Conservation (phyloP, 2,888 invertebrate genomes). For the Trachelus tabidus region DNA sequence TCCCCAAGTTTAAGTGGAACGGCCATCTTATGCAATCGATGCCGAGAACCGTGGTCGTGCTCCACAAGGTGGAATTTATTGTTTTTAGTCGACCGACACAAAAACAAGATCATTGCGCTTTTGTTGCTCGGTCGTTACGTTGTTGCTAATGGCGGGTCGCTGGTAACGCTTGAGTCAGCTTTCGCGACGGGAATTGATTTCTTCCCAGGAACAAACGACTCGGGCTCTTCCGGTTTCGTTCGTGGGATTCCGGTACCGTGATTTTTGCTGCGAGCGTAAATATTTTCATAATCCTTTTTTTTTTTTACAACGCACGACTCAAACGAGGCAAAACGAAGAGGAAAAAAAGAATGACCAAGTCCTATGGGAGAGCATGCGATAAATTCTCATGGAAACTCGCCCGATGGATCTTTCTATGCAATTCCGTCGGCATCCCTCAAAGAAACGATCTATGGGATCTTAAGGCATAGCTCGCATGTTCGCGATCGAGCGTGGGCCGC, state of each 20-base stretch:
- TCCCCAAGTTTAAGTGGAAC: conserved; percentile 23
- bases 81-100: conserved; percentile 15
- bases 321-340: background rate
- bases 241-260: background rate
- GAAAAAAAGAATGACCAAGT: background rate
- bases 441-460: background rate
- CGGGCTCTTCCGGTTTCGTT: background rate
- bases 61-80: conserved; percentile 27
- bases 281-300: background rate
- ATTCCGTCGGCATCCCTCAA: background rate
- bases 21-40: conserved; percentile 31
- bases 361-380: background rate
- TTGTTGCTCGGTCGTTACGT: background rate
- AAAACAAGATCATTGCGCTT: background rate
- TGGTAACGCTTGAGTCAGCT: background rate
- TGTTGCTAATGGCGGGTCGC: background rate
- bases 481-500: background rate
- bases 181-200: background rate
- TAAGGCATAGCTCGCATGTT: background rate
- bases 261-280: background rate
- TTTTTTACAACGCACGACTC: background rate
- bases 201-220: background rate
- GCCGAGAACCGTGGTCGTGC: conserved; percentile 3
- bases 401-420: background rate
- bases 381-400: background rate